Evolutionary conservation across 2,113 vertebrate species (phyloP).

Genomic region (Eupsittula cactorum): DNA sequence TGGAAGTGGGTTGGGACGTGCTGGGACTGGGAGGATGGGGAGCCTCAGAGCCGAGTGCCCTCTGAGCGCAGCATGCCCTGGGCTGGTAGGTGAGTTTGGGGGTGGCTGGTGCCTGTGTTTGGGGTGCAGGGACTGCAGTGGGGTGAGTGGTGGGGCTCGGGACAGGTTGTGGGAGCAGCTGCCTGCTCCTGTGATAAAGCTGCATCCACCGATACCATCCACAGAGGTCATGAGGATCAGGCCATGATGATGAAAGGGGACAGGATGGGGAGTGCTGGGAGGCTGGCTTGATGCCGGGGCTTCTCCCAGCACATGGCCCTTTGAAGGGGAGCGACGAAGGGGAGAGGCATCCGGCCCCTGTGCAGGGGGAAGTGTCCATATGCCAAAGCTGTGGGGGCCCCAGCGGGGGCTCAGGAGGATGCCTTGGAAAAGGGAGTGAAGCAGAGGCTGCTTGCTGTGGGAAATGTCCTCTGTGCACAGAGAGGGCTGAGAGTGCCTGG

Average conservation of each 20-base stretch:
- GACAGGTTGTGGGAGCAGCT: neutral
- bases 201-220: neutral
- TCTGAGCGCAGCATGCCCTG: fast-evolving
- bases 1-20: neutral
- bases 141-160: neutral
- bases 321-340: neutral
- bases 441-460: neutral
- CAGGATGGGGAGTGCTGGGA: neutral
- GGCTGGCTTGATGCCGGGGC: neutral
- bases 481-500: neutral
- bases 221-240: neutral
- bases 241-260: neutral
- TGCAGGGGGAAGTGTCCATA: neutral
- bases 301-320: neutral
- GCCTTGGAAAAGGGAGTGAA: neutral
- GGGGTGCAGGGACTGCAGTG: neutral
- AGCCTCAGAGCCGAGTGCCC: neutral
- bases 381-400: neutral
- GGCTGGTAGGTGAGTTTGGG: neutral
- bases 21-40: neutral
- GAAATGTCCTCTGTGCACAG: neutral
- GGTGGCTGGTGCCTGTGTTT: neutral
- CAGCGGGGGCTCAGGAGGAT: neutral
- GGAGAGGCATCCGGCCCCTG: neutral
- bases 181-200: neutral